A percentile compares a stretch with the other conserved stretches of the same genome.
These are phyloP conservation scores for Lasaia peninsularis DNA, from an alignment of 1,140 invertebrate genomes.

Conservation along the genomic window DNA sequence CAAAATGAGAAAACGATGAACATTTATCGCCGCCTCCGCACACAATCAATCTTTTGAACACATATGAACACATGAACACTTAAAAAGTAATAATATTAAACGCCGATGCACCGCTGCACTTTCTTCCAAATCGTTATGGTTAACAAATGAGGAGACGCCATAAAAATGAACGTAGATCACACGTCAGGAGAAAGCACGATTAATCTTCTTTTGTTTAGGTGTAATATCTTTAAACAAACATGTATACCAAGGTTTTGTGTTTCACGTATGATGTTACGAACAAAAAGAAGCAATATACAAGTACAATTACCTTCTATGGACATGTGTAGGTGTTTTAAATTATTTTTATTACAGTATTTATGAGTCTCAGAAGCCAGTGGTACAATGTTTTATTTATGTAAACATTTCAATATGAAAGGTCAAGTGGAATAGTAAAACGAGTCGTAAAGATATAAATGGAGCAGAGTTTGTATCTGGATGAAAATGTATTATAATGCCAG, in stretches of 20 bases:
- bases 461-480: too few species aligned
- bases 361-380: slow-evolving; percentile 5
- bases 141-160: slow-evolving; percentile 50
- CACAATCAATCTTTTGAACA: slow-evolving; percentile 25
- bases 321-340: slow-evolving; percentile 17
- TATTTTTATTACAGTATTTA: slow-evolving; percentile 17
- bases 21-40: slow-evolving; percentile 6
- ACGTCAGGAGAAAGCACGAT: slow-evolving; percentile 53
- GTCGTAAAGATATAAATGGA: not conserved
- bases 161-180: slow-evolving; percentile 48
- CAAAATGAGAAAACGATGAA: slow-evolving; percentile 1
- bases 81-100: slow-evolving; percentile 38
- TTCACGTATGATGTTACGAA: slow-evolving; percentile 15
- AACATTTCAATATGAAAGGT: slow-evolving; percentile 7
- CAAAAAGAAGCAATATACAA: not conserved
- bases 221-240: slow-evolving; percentile 56
- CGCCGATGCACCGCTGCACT: slow-evolving; percentile 43
- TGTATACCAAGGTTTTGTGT: slow-evolving; percentile 33
- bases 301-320: slow-evolving; percentile 19
- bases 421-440: not conserved
- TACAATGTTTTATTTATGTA: slow-evolving; percentile 7
- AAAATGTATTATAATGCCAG: too few species aligned
- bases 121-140: slow-evolving; percentile 48
- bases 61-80: slow-evolving; percentile 21
- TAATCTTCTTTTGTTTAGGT: slow-evolving; percentile 62